These are phyloP conservation scores for Cephalotes varians DNA, from an alignment of 2,888 invertebrate species.

Conservation along the genomic window DNA sequence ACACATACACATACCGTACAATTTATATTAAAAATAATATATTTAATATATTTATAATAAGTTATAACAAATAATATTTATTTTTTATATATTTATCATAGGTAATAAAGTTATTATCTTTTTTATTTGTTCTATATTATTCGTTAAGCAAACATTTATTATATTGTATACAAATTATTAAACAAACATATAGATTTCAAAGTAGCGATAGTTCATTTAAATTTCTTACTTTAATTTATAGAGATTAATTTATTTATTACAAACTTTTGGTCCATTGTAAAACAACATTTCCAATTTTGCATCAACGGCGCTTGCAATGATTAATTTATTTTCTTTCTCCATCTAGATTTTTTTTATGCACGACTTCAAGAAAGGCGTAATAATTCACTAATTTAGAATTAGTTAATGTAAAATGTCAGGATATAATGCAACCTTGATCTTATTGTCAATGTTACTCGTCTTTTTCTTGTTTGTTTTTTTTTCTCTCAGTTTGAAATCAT, in stretches of 20 bases:
- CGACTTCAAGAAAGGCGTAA: not conserved
- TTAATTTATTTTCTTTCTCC: conserved; percentile 21
- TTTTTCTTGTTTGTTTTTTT: not conserved
- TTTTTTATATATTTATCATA: not conserved
- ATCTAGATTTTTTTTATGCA: conserved; percentile 14
- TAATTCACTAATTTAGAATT: conserved; percentile 39
- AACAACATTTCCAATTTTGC: not conserved
- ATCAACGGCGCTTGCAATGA: conserved; percentile 16
- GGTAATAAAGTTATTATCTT: not conserved
- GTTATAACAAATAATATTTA: not conserved
- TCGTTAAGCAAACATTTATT: not conserved
- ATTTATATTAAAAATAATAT: not conserved
- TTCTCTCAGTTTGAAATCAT: not conserved
- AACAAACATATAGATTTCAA: not conserved
- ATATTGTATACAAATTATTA: not conserved
- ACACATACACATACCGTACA: too few relatives aligned
- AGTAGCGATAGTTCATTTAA: not conserved
- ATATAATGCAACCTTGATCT: conserved; percentile 3
- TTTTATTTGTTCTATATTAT: not conserved
- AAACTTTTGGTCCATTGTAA: not conserved
- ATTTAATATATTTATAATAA: not conserved
- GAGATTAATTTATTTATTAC: not conserved
- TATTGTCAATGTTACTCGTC: not conserved
- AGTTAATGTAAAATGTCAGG: conserved; percentile 13
- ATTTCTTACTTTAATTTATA: not conserved